Conservation (phyloP, 2,888 invertebrate species). For the Apodemia zela region DNA sequence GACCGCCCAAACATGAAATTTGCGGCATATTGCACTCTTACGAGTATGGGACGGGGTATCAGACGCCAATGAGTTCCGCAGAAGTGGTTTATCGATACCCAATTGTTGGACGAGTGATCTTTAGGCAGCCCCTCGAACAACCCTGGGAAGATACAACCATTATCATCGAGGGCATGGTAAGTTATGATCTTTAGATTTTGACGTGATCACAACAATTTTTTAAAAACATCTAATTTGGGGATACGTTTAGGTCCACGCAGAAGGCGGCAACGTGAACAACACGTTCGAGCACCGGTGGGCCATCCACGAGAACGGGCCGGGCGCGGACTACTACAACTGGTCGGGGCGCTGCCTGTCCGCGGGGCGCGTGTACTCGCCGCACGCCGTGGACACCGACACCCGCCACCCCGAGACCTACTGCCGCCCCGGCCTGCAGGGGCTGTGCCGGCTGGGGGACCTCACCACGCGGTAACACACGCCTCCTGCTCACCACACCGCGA, state of each 20-base stretch:
- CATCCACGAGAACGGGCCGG: constrained; percentile 88
- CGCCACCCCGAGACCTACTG: constrained; percentile 82
- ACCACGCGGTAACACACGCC: constrained; percentile 80
- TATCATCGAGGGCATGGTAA: constrained; percentile 85
- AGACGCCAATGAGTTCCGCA: constrained; percentile 87
- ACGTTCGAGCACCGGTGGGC: constrained; percentile 90
- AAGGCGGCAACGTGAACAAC: constrained; percentile 89
- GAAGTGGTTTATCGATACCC: constrained; percentile 93
- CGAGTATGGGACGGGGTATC: constrained; percentile 82
- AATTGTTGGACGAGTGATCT: constrained; percentile 89
- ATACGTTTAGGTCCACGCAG: constrained; percentile 86
- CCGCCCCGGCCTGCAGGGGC: constrained; percentile 73
- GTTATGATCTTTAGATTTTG: constrained; percentile 18
- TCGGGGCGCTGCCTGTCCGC: constrained; percentile 90
- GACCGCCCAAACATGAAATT: constrained; percentile 50
- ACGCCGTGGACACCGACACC: constrained; percentile 83
- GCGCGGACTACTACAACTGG: constrained; percentile 95
- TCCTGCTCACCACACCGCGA: constrained; percentile 40
- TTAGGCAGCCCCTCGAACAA: constrained; percentile 88
- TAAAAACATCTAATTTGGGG: neutral
- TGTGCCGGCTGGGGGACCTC: constrained; percentile 89
- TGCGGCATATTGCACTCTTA: constrained; percentile 84
- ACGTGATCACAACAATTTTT: neutral
- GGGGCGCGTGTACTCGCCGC: constrained; percentile 87
- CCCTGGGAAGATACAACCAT: constrained; percentile 93